These are phyloP conservation scores for Synanthedon formicaeformis DNA, from an alignment of 2,888 invertebrate species.

Conservation along the genomic window DNA sequence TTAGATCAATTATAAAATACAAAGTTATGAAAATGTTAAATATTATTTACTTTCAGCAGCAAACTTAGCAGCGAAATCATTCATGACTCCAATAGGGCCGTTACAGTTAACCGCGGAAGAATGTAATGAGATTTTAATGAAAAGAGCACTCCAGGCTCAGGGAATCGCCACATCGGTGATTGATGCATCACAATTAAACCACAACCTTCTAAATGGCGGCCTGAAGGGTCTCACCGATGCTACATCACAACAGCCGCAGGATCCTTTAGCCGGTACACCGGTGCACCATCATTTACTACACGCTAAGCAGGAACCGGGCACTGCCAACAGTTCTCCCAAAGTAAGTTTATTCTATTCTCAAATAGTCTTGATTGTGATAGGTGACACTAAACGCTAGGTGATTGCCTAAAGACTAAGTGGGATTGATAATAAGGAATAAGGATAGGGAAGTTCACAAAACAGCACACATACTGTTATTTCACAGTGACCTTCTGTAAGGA, in stretches of 20 bases:
- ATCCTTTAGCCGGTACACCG: constrained; percentile 42
- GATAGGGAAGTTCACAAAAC: no score
- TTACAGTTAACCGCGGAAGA: constrained; percentile 81
- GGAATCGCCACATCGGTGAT: constrained; percentile 65
- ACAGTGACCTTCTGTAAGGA: no score
- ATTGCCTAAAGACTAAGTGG: no score
- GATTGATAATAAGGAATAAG: no score
- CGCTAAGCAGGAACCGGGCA: constrained; percentile 71
- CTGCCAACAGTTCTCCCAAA: constrained; percentile 68
- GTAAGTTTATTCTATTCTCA: constrained; percentile 23
- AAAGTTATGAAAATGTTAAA: no score
- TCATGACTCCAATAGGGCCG: constrained; percentile 79
- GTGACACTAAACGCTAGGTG: neutral
- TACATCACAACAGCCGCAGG: constrained; percentile 41
- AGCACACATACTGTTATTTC: no score
- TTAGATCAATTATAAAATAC: no score
- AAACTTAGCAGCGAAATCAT: constrained; percentile 69
- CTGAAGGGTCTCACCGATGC: constrained; percentile 54
- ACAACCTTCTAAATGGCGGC: constrained; percentile 51
- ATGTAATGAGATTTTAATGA: constrained; percentile 83
- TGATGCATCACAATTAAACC: constrained; percentile 59
- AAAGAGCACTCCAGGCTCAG: constrained; percentile 77
- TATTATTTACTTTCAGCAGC: constrained; percentile 34
- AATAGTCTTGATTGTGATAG: neutral
- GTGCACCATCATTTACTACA: constrained; percentile 64